Evolutionary conservation across 2,888 invertebrate genomes (phyloP), one percentile per base, ranked within the genome.

Genomic region (Standfussiana lucernea): DNA sequence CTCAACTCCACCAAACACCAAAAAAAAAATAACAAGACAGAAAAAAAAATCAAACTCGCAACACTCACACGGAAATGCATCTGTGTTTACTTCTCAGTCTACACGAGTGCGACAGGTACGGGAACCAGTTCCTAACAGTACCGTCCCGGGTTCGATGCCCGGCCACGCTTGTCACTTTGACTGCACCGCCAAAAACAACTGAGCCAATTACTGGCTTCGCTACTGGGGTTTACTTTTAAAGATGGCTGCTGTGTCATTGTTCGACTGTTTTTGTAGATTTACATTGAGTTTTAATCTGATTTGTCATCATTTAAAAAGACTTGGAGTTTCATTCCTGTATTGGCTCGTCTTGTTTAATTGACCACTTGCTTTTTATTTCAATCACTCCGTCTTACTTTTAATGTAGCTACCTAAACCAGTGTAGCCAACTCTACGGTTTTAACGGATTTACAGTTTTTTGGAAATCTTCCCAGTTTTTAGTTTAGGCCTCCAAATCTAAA

Each of bases 121-220:
- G 83, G 75, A 88, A 90, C 91, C 89, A 77, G 92, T 92, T 91
- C 87, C 90, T 91, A 91, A 91, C 91, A 90, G 91, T 91, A 90
- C 81, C 84, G 89, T 86, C 83, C 86, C 87, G 91, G 89, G 94
- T 93, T 93, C 93, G 93, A 92, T 78, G 93, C 86, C 93, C 94
- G 92, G 79, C 79, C 83, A 85, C 53, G 83, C 86, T 78, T 81
- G 89, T 86, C 87, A 86, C 79, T 84, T 79, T 72, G 83, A 69
- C 75, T 76, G 80, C 45, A 80, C 84, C 82, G 85, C 84, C 88
- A 85, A 86, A 88, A 85, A 81, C 84, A 73, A 42, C 56, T 37
- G 64, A 66, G 65, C 85, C 87, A 86, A 88, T 89, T 88, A 88
- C 68, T 71, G 45, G 62, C 68, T 73, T 72, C n/a, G 65, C 69